Evolutionary conservation across 2,797 vertebrate species (phyloP), one percentile per base, ranked within the genome.

Genomic region (Hippocampus kuda): DNA sequence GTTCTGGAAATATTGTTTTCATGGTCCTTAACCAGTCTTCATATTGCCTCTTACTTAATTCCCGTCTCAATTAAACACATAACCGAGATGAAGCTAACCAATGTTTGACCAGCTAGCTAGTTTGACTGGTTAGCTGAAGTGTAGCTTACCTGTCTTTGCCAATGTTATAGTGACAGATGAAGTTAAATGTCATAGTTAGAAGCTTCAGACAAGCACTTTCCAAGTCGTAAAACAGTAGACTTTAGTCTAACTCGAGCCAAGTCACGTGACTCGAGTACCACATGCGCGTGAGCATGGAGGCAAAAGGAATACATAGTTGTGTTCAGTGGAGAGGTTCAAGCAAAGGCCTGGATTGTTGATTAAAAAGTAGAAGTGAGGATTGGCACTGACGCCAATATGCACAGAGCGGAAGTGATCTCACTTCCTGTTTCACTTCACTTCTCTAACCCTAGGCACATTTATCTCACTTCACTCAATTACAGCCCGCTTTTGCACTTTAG

Each of bases 391-490:
- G 71, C 71, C 70, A 80, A 71, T 70, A 51, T 60, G 72, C 69
- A 76, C 54, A 75, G 53, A 51, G 51, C 62, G 84, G 86, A 88
- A 86, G 80, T 89, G 85, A 86, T 70, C 69, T 76, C 42, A 85
- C 81, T 85, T 88, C 87, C 88, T 87, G 81, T 87, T 87, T 83
- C 69, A 54, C 72, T 65, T 65, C 63, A 26, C 74, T 82, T 83
- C 73, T 77, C 71, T 57, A 65, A 81, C 76, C 75, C 75, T 69
- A 71, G 30, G 68, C 79, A 77, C 41, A 60, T 79, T 81, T 78
- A 75, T 81, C 73, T 78, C 34, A 69, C 70, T 68, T 56, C 49
- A 54, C 70, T 46, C 20, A 24, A 68, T 34, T 60, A 18, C 24
- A 7, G 51, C 49, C 56, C 20, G 51, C 66, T 18, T 57, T 68